A percentile compares a stretch with the other conserved stretches of the same genome.
Evolutionary conservation across 53 echinoderm and acorn worm genomes (phyloP).

Genomic region (Astropecten irregularis): DNA sequence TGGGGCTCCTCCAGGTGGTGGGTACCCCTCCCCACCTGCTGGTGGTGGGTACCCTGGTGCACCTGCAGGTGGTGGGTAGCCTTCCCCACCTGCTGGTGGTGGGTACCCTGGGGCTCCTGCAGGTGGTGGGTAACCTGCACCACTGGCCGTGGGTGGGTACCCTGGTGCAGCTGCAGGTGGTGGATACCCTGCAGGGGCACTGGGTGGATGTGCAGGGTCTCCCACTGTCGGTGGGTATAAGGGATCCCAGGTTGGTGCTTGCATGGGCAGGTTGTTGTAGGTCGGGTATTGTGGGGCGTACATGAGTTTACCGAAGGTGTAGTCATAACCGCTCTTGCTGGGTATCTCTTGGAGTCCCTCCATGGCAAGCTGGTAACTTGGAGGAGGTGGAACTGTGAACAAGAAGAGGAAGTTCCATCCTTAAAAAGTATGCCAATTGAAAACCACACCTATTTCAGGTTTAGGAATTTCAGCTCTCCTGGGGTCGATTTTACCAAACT

Average conservation of each 20-base stretch:
- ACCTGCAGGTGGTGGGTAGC: background rate
- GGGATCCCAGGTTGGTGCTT: constrained; percentile 9
- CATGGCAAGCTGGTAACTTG: constrained; percentile 62
- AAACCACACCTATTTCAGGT: too few species aligned
- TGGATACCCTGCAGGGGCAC: background rate
- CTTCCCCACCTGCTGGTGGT: background rate
- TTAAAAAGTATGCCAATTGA: too few species aligned
- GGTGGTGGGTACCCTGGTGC: constrained; percentile 11
- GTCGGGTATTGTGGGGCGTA: constrained; percentile 74
- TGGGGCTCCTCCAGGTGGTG: background rate
- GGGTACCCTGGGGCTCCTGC: background rate
- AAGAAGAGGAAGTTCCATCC: too few species aligned
- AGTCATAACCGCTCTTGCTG: constrained; percentile 55
- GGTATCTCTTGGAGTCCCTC: constrained; percentile 59
- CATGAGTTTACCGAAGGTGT: constrained; percentile 66
- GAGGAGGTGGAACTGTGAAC: constrained; percentile 50
- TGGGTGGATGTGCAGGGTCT: background rate
- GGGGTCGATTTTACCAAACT: too few species aligned
- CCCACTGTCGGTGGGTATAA: background rate
- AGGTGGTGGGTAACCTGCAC: background rate
- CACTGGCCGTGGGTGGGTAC: background rate
- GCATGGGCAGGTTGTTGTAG: constrained; percentile 47
- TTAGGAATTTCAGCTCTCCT: too few species aligned
- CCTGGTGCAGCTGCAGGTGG: background rate
- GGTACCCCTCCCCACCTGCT: constrained; percentile 7